Conservation (phyloP, 2,888 invertebrate genomes). For the Aphodius sticticus region DNA sequence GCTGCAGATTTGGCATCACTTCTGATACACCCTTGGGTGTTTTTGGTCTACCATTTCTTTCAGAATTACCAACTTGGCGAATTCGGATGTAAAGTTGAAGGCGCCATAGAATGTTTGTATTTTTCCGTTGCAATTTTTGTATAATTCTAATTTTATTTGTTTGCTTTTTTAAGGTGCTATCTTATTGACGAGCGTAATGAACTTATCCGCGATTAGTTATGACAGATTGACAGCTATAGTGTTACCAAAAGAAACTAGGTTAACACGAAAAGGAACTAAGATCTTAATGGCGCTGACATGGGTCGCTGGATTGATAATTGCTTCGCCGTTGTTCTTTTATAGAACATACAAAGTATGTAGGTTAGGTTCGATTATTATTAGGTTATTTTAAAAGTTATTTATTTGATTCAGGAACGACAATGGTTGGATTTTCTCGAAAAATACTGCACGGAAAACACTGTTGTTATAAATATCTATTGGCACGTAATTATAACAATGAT, state of each 20-base stretch:
- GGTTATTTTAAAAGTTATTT: background rate
- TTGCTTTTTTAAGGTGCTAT: constrained; percentile 65
- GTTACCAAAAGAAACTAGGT: constrained; percentile 73
- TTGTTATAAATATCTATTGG: constrained; percentile 77
- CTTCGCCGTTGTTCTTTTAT: constrained; percentile 71
- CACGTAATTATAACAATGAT: constrained; percentile 76
- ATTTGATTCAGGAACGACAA: constrained; percentile 66
- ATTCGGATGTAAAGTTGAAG: constrained; percentile 80
- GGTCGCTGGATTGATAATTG: constrained; percentile 69
- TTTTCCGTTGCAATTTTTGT: constrained; percentile 15
- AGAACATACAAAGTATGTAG: constrained; percentile 66
- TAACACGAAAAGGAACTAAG: constrained; percentile 71
- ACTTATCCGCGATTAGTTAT: constrained; percentile 80
- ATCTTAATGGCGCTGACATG: constrained; percentile 73
- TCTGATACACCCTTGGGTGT: constrained; percentile 77
- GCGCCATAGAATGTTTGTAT: constrained; percentile 74
- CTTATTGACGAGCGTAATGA: constrained; percentile 79
- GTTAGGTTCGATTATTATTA: background rate
- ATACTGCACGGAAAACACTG: constrained; percentile 76
- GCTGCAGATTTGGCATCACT: constrained; percentile 73
- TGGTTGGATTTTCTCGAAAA: constrained; percentile 81
- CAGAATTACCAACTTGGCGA: constrained; percentile 79
- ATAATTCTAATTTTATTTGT: constrained; percentile 21
- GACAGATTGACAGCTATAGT: constrained; percentile 85
- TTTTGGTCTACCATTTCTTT: constrained; percentile 75